These are phyloP conservation scores for Drosophila bunnanda DNA, from an alignment of 2,888 invertebrate genomes.

Conservation along the genomic window DNA sequence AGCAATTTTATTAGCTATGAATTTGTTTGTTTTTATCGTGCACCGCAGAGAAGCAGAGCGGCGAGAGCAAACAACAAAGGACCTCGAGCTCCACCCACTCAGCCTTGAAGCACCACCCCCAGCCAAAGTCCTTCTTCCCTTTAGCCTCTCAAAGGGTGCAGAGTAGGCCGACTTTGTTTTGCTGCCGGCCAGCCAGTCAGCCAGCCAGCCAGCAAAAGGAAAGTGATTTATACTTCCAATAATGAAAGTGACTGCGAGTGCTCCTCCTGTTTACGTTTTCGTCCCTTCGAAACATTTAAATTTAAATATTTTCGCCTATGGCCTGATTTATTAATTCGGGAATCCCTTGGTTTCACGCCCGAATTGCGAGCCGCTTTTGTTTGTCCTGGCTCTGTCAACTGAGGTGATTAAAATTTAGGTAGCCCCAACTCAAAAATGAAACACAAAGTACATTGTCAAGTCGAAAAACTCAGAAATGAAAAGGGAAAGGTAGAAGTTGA, in stretches of 20 bases:
- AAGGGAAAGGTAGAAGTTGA: conserved; percentile 21
- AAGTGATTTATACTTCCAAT: conserved; percentile 81
- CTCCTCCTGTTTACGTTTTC: conserved; percentile 46
- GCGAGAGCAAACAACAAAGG: conserved; percentile 41
- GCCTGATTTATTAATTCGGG: conserved; percentile 70
- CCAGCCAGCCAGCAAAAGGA: conserved; percentile 46
- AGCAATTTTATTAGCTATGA: conserved; percentile 81
- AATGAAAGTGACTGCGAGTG: conserved; percentile 75
- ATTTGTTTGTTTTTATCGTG: conserved; percentile 81
- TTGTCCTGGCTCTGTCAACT: conserved; percentile 73
- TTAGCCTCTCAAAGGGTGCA: conserved; percentile 63
- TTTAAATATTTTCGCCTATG: conserved; percentile 80
- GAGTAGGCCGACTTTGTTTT: conserved; percentile 44
- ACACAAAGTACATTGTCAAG: conserved; percentile 30
- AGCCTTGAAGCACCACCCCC: not conserved
- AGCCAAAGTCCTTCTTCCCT: conserved; percentile 7
- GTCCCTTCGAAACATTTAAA: conserved; percentile 73
- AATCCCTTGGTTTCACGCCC: conserved; percentile 62
- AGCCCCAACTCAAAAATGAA: conserved; percentile 36
- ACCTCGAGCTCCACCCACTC: conserved; percentile 10
- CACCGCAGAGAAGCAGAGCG: conserved; percentile 55
- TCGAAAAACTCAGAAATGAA: conserved; percentile 39
- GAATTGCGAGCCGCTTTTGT: conserved; percentile 66
- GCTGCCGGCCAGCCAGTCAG: conserved; percentile 42
- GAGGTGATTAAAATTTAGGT: conserved; percentile 73